These are phyloP conservation scores for Pocota personata DNA, from an alignment of 2,888 invertebrate genomes.

Conservation along the genomic window DNA sequence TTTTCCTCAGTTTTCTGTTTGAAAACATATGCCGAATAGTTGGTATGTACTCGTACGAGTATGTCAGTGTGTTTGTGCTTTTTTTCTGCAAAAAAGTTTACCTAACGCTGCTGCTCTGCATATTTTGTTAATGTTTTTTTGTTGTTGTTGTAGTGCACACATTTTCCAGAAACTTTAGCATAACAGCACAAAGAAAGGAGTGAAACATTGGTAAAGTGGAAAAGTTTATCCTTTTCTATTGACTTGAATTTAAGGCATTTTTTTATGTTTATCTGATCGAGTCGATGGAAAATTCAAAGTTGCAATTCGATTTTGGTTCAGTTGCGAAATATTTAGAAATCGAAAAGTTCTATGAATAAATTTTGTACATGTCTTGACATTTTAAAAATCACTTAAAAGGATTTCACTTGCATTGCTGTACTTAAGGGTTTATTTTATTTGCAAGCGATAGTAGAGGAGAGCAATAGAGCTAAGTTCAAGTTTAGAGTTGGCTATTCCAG, in stretches of 20 bases:
- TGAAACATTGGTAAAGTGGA: constrained; percentile 69
- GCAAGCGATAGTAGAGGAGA: not conserved
- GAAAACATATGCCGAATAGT: constrained; percentile 36
- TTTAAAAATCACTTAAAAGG: constrained; percentile 67
- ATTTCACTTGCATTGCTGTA: constrained; percentile 35
- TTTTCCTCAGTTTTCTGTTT: constrained; percentile 34
- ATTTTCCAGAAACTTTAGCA: constrained; percentile 31
- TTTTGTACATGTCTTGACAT: constrained; percentile 55
- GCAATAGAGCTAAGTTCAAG: not conserved
- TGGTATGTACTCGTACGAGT: no score
- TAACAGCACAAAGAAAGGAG: constrained; percentile 40
- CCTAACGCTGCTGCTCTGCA: not conserved
- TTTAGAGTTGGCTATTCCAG: not conserved
- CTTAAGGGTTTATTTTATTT: not conserved
- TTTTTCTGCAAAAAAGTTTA: constrained; percentile 21
- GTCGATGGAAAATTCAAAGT: constrained; percentile 52
- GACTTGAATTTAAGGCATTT: constrained; percentile 59
- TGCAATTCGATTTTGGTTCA: constrained; percentile 66
- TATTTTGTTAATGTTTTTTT: constrained; percentile 8
- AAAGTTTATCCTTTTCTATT: constrained; percentile 67
- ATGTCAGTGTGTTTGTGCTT: not conserved
- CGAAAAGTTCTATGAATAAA: constrained; percentile 48
- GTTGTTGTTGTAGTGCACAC: not conserved
- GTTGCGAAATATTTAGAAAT: constrained; percentile 29
- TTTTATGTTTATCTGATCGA: constrained; percentile 48